Evolutionary conservation across 2,888 invertebrate species (phyloP), one percentile per base, ranked within the genome.

Genomic region (Synergus laeviventris): DNA sequence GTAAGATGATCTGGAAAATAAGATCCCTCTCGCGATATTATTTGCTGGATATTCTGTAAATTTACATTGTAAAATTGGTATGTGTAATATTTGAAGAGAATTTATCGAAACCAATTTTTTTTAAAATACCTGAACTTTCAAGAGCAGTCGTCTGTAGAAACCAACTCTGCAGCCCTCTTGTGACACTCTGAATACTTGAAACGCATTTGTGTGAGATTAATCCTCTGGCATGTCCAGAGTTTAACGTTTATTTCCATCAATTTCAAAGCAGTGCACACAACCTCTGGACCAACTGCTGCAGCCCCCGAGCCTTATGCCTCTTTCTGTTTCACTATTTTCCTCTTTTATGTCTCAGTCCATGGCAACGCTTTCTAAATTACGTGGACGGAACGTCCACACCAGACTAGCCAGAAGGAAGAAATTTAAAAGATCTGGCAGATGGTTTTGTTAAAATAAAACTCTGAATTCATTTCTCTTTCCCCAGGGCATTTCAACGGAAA

Each of bases 131-230:
- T 54, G 31, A 45, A 74, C 73, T 76, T 80, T 81, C 80, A 75
- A 80, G 80, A 75, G 75, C 76, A 76, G 75, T 77, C 74, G 76
- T 77, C 66, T 78, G 74, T 73, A 76, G 59, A 75, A 62, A 36
- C 36, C 54, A 54, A 60, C 54, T 39, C 16, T 42, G 14, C 39
- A 78, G 77, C 74, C 78, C 77, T 31, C 45, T 66, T 31, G 31
- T 70, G 49, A 70, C 70, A 70, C 49, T 49, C 31, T 62, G 76
- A 80, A 79, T 81, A 81, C 81, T 81, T 79, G 74, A 74, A 81
- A 76, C 74, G 75, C 78, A 78, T 83, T 79, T 80, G 79, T 75
- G 78, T 78, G 75, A 81, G 78, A 82, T 82, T 78, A 80, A 81
- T 79, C 36, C 77, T 54, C 38, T 61, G 61, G 74, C 21, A 74